Conservation (phyloP, 2,113 vertebrate species). For the Esox niger region DNA sequence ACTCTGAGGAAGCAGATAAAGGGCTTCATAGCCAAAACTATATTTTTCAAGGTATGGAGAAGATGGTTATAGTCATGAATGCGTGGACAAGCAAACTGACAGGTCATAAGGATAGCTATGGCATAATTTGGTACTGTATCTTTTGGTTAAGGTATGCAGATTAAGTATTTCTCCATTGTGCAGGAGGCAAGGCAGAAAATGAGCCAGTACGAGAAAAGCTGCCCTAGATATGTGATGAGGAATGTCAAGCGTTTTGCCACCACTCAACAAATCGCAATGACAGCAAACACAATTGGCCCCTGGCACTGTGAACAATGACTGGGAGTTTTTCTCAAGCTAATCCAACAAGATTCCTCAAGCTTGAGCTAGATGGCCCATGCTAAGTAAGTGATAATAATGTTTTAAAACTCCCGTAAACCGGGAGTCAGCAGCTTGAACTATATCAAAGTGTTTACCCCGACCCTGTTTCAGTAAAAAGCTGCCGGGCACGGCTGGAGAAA, state of each 20-base stretch:
- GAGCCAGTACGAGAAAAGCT: not conserved
- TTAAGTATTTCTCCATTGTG: not conserved
- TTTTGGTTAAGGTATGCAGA: not conserved
- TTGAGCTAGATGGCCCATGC: not conserved
- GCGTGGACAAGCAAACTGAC: not conserved
- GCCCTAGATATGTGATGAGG: not conserved
- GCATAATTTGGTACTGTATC: not conserved
- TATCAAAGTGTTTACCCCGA: too few relatives aligned
- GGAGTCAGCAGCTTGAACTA: too few relatives aligned
- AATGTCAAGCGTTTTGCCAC: not conserved
- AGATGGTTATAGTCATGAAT: not conserved
- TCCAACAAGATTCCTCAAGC: not conserved
- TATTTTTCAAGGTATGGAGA: too few relatives aligned
- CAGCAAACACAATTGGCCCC: not conserved
- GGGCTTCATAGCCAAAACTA: too few relatives aligned
- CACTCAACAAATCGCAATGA: not conserved
- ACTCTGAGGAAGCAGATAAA: too few relatives aligned
- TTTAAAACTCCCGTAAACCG: too few relatives aligned
- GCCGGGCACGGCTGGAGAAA: too few relatives aligned
- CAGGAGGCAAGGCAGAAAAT: not conserved
- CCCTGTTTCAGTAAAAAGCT: too few relatives aligned
- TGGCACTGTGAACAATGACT: not conserved
- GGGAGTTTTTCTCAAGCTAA: not conserved
- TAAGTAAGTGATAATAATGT: too few relatives aligned
- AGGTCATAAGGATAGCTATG: slow-evolving; percentile 5